phyloP scores from a whole-genome alignment of 2,888 invertebrate species.

The Oligia fasciuncula region DNA sequence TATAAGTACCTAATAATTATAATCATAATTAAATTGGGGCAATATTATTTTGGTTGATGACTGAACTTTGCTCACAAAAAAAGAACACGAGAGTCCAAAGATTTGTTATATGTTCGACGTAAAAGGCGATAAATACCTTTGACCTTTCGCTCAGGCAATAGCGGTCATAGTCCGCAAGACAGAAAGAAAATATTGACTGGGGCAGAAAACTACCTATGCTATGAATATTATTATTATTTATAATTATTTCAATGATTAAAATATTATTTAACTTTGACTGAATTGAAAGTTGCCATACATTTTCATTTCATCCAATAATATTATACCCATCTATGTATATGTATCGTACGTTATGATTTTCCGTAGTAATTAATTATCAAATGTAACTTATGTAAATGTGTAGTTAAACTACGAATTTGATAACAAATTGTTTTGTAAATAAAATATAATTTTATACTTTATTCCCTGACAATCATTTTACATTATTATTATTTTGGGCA shows the following conservation, averaged over 20 bases:
- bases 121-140: background rate
- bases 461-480: conserved; percentile 2
- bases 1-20: conserved; percentile 2
- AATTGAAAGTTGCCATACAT: conserved; percentile 9
- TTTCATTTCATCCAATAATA: conserved; percentile 9
- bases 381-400: conserved; percentile 27
- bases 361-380: conserved; percentile 3
- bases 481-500: background rate
- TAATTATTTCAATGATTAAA: background rate
- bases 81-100: no score
- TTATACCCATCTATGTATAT: conserved; percentile 2
- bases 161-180: background rate
- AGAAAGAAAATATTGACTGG: conserved; percentile 5
- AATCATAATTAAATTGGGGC: conserved; percentile 34
- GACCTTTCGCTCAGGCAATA: background rate
- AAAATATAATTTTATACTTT: conserved; percentile 26
- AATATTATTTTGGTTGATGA: conserved; percentile 5
- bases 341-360: conserved; percentile 13
- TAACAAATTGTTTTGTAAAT: conserved; percentile 36
- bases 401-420: conserved; percentile 60
- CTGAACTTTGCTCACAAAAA: background rate
- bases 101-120: background rate
- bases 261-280: conserved; percentile 15
- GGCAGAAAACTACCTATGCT: conserved; percentile 5
- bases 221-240: conserved; percentile 1